Evolutionary conservation across 1,140 invertebrate genomes (phyloP), one percentile per base, ranked within the genome.

Genomic region (Chionoecetes opilio): DNA sequence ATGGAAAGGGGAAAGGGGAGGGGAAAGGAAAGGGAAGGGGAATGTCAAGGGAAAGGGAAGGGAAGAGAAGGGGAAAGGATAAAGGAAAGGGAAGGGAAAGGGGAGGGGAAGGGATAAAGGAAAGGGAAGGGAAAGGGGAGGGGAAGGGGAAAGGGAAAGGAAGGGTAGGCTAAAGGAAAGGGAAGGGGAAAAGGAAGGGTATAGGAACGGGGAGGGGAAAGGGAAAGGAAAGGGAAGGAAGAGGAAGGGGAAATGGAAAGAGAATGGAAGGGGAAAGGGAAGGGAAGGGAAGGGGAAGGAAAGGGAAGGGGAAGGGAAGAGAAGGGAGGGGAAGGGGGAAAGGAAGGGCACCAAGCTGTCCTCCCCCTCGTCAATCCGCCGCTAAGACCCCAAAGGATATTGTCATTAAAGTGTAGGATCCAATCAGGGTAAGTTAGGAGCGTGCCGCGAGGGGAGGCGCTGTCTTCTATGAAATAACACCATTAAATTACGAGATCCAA

Each of bases 391-490:
- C n/a, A 91, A 93, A 93, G 92, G 82, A 82, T 93, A 93, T 93
- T 93, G 92, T 93, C 92, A 93, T 93, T 93, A 93, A 93, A 93
- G 82, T 93, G 92, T 86, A 86, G 92, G 35, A 93, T 93, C 92
- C 92, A 85, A 93, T 93, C 92, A 93, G 92, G 8, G 34, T 84
- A 38, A 93, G 92, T 86, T 93, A 93, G 82, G 84, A 85, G 32
- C 92, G 38, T 29, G 84, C 84, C 84, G 34, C 34, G 82, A 26
- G 31, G 82, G 14, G 41, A n/a, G n/a, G n/a, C n/a, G n/a, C n/a
- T n/a, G n/a, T n/a, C n/a, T n/a, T 93, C 92, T 93, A 93, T 93
- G 92, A 93, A 87, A 86, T 93, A 93, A 93, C 92, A 93, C 92
- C 92, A 86, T 93, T 93, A 93, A 93, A 88, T 93, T 93, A 88